Evolutionary conservation across 2,888 invertebrate species (phyloP).

Genomic region (Aricia artaxerxes): DNA sequence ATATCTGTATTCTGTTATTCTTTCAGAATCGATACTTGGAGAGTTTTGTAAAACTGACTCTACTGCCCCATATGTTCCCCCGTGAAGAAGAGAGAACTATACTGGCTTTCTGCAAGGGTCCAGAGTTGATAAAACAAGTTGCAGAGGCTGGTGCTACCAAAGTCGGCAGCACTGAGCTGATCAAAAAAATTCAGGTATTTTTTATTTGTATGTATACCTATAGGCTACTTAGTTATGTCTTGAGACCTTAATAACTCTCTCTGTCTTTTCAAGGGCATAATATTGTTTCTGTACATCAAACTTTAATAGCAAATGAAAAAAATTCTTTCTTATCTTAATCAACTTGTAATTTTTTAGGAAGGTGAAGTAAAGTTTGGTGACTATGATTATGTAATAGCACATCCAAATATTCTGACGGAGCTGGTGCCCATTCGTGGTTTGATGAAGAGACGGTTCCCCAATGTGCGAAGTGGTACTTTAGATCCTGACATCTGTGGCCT

Average conservation of each 20-base stretch:
- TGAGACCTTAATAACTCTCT: no score
- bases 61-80: slow-evolving; percentile 85
- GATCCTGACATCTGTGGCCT: slow-evolving; percentile 82
- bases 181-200: slow-evolving; percentile 86
- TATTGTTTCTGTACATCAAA: neutral
- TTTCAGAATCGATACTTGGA: slow-evolving; percentile 84
- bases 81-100: slow-evolving; percentile 85
- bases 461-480: slow-evolving; percentile 83
- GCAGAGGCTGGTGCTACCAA: slow-evolving; percentile 85
- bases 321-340: neutral
- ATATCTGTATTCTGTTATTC: neutral
- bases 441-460: slow-evolving; percentile 89
- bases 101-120: slow-evolving; percentile 87
- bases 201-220: neutral
- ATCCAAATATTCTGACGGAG: slow-evolving; percentile 89
- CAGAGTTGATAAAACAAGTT: slow-evolving; percentile 81
- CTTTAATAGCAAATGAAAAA: neutral
- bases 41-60: slow-evolving; percentile 83
- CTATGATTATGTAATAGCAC: slow-evolving; percentile 87
- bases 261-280: no score
- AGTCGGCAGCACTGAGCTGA: slow-evolving; percentile 86
- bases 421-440: slow-evolving; percentile 87
- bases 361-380: slow-evolving; percentile 85
- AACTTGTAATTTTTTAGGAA: slow-evolving; percentile 62
- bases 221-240: no score